phyloP scores from a whole-genome alignment of 1,140 invertebrate genomes.

The Zaprionus africanus region DNA sequence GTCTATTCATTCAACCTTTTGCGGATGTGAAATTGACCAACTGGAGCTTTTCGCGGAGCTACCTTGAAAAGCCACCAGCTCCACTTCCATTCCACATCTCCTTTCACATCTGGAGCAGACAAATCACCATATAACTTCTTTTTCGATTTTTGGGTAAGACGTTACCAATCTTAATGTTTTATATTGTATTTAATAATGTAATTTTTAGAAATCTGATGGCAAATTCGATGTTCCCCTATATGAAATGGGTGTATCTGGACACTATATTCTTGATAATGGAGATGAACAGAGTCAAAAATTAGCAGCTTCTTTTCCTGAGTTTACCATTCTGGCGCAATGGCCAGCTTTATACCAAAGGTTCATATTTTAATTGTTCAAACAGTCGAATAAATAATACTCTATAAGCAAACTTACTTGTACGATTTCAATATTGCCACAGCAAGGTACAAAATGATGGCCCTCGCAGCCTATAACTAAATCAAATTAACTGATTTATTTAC shows the following conservation, averaged over 20 bases:
- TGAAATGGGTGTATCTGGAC: slow-evolving; percentile 50
- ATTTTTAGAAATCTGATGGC: slow-evolving; percentile 84
- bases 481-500: neutral
- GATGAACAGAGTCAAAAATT: slow-evolving; percentile 34
- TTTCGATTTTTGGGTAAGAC: slow-evolving; percentile 27
- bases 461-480: neutral
- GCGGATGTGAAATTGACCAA: slow-evolving; percentile 85
- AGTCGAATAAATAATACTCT: neutral
- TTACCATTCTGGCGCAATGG: neutral
- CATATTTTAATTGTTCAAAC: neutral
- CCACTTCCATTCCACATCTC: slow-evolving; percentile 88
- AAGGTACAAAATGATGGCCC: neutral
- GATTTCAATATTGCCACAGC: slow-evolving; percentile 3
- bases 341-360: neutral
- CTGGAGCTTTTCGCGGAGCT: slow-evolving; percentile 87
- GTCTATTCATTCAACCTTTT: slow-evolving; percentile 88
- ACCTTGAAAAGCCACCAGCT: slow-evolving; percentile 84
- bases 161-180: neutral
- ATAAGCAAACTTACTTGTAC: neutral
- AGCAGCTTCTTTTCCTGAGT: slow-evolving; percentile 16
- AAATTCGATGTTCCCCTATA: slow-evolving; percentile 41
- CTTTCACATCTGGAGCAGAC: slow-evolving; percentile 87
- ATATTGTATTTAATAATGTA: slow-evolving; percentile 16
- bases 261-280: slow-evolving; percentile 43
- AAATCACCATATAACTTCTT: slow-evolving; percentile 82